phyloP scores from a whole-genome alignment of 2,797 vertebrate genomes.

The Decapterus maruadsi region DNA sequence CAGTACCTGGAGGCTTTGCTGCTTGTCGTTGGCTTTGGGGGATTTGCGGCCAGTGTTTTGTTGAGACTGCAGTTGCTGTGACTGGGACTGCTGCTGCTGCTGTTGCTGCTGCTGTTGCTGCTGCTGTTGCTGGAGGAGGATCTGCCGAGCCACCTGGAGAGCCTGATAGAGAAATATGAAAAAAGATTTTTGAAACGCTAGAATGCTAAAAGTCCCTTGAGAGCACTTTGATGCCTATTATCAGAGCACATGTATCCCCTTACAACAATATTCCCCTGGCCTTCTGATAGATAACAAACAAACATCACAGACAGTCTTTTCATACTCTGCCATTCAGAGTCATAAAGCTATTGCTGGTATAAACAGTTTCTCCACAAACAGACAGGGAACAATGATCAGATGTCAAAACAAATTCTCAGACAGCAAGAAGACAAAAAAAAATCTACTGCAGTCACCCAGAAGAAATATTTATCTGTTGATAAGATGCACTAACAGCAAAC shows the following conservation, averaged over 20 bases:
- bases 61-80: constrained; percentile 89
- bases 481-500: constrained; percentile 66
- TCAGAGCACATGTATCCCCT: constrained; percentile 57
- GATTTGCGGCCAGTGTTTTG: constrained; percentile 90
- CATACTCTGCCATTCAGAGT: constrained; percentile 36
- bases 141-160: constrained; percentile 95
- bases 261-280: constrained; percentile 64
- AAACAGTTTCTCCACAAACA: constrained; percentile 51
- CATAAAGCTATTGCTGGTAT: constrained; percentile 33
- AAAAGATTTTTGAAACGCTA: constrained; percentile 53
- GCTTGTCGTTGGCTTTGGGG: constrained; percentile 94
- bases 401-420: constrained; percentile 72
- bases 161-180: constrained; percentile 84
- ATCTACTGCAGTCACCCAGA: constrained; percentile 45
- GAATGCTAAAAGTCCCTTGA: constrained; percentile 58
- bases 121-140: constrained; percentile 91
- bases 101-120: constrained; percentile 80
- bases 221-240: constrained; percentile 60
- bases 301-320: constrained; percentile 59
- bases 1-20: constrained; percentile 92
- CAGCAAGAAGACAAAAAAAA: constrained; percentile 29
- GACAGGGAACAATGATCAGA: constrained; percentile 65
- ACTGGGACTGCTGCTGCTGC: constrained; percentile 87
- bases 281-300: constrained; percentile 69
- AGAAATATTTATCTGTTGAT: constrained; percentile 72